phyloP scores from a whole-genome alignment of 2,888 invertebrate species.

The Chirona hameri region DNA sequence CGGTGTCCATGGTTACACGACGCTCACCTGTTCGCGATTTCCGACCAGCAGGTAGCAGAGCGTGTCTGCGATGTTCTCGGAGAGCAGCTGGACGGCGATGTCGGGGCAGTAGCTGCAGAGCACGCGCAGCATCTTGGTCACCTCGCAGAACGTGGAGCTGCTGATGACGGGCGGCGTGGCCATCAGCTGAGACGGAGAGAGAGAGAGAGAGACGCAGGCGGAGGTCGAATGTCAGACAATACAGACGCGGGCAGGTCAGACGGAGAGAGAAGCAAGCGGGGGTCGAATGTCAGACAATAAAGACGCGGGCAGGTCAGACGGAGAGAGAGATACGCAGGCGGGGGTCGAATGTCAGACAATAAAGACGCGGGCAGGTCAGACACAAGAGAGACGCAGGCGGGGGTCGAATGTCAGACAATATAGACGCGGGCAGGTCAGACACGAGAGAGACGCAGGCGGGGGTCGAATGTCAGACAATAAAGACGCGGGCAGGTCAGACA shows the following conservation, averaged over 20 bases:
- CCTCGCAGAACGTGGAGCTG: constrained; percentile 92
- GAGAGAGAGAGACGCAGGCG: not conserved
- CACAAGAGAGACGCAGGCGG: no score
- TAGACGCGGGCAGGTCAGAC: no score
- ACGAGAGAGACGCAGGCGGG: no score
- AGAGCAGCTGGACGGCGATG: constrained; percentile 82
- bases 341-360: no score
- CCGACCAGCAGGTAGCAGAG: constrained; percentile 84
- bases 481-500: no score
- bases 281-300: no score
- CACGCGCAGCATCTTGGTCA: constrained; percentile 90
- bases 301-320: not conserved
- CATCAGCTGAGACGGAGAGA: constrained; percentile 68
- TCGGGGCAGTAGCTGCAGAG: constrained; percentile 95
- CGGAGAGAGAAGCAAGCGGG: no score
- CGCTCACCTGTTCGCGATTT: constrained; percentile 8
- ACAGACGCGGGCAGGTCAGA: no score
- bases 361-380: no score
- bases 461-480: no score
- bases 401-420: no score
- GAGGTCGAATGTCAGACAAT: no score
- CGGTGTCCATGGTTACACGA: not conserved
- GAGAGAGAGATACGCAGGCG: not conserved
- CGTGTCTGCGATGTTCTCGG: constrained; percentile 94
- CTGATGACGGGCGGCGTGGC: constrained; percentile 93